Evolutionary conservation across 2,113 vertebrate genomes (phyloP).

Genomic region (Muntiacus reevesi): DNA sequence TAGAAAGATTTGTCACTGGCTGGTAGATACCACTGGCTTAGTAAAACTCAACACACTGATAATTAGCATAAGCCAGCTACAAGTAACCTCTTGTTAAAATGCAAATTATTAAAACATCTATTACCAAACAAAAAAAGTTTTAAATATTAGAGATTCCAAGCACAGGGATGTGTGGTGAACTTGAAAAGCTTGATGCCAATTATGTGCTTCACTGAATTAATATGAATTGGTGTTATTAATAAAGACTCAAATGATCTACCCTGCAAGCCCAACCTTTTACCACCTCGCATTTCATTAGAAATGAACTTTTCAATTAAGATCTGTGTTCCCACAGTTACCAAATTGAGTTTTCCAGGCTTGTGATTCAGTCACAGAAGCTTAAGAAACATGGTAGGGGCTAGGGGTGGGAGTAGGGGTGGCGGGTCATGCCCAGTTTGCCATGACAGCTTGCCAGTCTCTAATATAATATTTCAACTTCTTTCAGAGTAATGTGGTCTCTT

Average conservation of each 20-base stretch:
- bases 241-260: conserved; percentile 80
- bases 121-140: conserved; percentile 67
- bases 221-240: conserved; percentile 84
- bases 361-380: conserved; percentile 59
- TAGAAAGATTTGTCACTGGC: conserved; percentile 78
- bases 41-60: conserved; percentile 79
- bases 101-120: conserved; percentile 80
- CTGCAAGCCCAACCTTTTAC: conserved; percentile 79
- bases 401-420: not conserved
- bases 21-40: conserved; percentile 68
- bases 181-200: conserved; percentile 82
- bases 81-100: conserved; percentile 80
- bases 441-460: conserved; percentile 60
- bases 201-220: conserved; percentile 86
- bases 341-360: conserved; percentile 76
- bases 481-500: conserved; percentile 57
- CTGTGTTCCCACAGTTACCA: conserved; percentile 72
- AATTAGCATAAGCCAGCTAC: conserved; percentile 80
- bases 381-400: conserved; percentile 29
- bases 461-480: conserved; percentile 55
- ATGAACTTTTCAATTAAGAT: conserved; percentile 82
- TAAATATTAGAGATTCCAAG: conserved; percentile 77
- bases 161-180: conserved; percentile 75
- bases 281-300: conserved; percentile 78
- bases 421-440: conserved; percentile 47